Conservation (phyloP, 2,797 vertebrate species). For the Lepidocolaptes lacrymiger region DNA sequence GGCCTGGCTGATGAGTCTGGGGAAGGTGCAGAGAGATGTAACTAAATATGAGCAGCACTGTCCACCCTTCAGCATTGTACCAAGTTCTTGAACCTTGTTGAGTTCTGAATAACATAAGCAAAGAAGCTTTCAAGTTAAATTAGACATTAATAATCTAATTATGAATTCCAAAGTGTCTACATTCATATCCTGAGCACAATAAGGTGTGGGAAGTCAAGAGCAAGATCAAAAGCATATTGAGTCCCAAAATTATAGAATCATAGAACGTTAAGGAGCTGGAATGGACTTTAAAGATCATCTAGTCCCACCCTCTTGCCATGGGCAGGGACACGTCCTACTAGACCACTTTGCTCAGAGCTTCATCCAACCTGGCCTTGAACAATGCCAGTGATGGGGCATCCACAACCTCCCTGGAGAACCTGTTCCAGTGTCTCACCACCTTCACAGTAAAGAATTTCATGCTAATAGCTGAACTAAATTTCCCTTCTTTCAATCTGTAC, state of each 20-base stretch:
- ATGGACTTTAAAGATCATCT: not conserved
- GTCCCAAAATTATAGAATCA: not conserved
- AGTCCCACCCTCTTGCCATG: not conserved
- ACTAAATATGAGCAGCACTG: not conserved
- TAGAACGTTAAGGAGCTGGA: not conserved
- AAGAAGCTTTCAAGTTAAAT: not conserved
- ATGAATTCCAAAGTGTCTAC: not conserved
- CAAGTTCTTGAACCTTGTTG: not conserved
- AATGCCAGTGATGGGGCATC: not conserved
- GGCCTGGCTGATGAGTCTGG: not conserved
- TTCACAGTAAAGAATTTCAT: not conserved
- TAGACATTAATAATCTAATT: not conserved
- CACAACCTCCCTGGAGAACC: not conserved
- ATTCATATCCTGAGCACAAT: not conserved
- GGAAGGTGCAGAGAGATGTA: not conserved
- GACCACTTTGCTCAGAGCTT: not conserved
- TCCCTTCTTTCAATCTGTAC: not conserved
- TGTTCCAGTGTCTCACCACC: not conserved
- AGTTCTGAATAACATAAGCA: not conserved
- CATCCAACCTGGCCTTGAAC: not conserved
- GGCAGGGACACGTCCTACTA: not conserved
- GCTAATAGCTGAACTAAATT: not conserved
- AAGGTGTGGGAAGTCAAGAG: not conserved
- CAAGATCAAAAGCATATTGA: not conserved
- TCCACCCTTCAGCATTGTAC: not conserved